Base-by-base conservation (phyloP, 2,113 vertebrate genomes). In the Sitta europaea region DNA sequence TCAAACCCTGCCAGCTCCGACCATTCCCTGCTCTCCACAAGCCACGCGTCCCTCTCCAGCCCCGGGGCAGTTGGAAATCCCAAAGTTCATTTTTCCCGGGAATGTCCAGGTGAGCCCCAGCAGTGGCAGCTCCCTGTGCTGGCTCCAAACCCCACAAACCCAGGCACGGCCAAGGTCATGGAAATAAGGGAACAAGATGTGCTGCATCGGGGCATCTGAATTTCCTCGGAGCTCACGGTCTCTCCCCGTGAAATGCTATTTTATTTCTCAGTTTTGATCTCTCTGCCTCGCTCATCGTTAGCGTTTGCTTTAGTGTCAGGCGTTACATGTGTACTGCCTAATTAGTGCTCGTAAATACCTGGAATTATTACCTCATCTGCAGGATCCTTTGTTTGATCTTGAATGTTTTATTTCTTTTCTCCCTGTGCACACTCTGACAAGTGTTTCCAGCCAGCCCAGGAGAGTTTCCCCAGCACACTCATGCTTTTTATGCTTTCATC, bases 351-450 rank as follows among this genome's bases (percentile, higher is more conserved):
- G 40, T 21, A 72, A 77, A 66, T 33, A 94, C 55, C 65, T 84
- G 90, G 17, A 96, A 88, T 53, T 47, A 70, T 91, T 78, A 54
- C 58, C 65, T 54, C 67, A 23, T 93, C 85, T 62, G 42, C 61
- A 40, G 28, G 20, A 42, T 70, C 19, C 51, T 31, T 17, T 55
- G 77, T 88, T 87, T 95, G 88, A 95, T 94, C 91, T 97, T 29
- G 66, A 86, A 17, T 55, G 42, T 65, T 94, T 79, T 75, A 31
- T 80, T 65, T 88, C 94, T 80, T 82, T 75, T 62, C 88, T 86
- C 50, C 62, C 86, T 31, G 17, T 50, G 65, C 57, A 51, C 51
- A 27, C 8, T 14, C 75, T 94, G 89, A 80, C 67, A 83, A 75
- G 31, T 72, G 88, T 91, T 90, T 86, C 77, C 72, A 48, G 42